Base-by-base conservation (phyloP, 2,113 vertebrate genomes). In the Percina caprodes region DNA sequence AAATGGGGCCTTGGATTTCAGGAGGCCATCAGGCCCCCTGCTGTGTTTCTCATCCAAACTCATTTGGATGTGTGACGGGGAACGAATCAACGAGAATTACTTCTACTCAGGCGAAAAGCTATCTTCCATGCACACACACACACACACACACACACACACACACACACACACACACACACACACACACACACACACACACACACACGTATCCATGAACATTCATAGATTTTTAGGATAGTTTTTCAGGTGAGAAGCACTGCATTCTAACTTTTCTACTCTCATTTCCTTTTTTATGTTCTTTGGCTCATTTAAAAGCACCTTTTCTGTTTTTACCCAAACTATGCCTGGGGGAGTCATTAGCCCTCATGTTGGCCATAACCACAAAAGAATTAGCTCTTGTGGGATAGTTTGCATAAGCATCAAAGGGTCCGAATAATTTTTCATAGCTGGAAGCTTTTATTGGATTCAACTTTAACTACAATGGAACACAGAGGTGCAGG, bases 31-130 rank as follows among this genome's bases (percentile, higher is more conserved):
- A 52, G 68, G 23, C 26, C 75, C 61, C 92, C 85, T 6, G 69
- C 88, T 80, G 91, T 46, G 66, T 89, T 92, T 89, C 78, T 90
- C 88, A 92, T 93, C 80, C 80, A 80, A 66, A 89, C 88, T 88
- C 88, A 92, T 93, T 92, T 92, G 72, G 90, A 89, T 89, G 88
- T 92, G 92, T 92, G 92, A 93, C 91, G 87, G 87, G 89, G 90
- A 93, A 93, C 92, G 88, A 93, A 93, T 93, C 88, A 88, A 65
- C 76, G 78, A 82, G 86, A 92, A 91, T 93, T 84, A 91, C 84
- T 93, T 89, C 76, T 87, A 69, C 71, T 89, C 79, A 83, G 81
- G 71, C 63, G 65, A 84, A 79, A 81, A 85, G 54, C 79, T 68
- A 62, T 69, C 65, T 63, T 33, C 11, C 68, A 69, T 55, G 30